phyloP scores from a whole-genome alignment of 2,797 vertebrate species.

The Silurus aristotelis region DNA sequence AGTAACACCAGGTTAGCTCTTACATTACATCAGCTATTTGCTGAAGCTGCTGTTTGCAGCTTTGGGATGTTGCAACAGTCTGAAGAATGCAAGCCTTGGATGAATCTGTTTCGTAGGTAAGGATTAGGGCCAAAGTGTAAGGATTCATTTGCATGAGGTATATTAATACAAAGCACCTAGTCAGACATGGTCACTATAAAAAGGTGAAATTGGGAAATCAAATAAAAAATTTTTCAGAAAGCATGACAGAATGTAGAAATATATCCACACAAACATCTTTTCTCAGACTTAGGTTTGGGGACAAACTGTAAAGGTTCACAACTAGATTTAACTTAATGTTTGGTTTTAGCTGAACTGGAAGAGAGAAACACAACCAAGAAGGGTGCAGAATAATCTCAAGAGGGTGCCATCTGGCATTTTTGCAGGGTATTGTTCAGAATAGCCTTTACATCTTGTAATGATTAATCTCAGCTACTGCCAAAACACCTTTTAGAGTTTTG shows the following conservation, averaged over 20 bases:
- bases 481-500: background rate
- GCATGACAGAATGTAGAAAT: background rate
- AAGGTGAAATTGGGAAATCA: background rate
- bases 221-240: background rate
- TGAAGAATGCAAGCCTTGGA: background rate
- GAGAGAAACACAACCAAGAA: background rate
- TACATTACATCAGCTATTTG: conserved; percentile 1
- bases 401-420: background rate
- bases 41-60: background rate
- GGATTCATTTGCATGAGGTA: background rate
- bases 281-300: background rate
- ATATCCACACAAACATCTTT: background rate
- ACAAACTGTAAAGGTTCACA: background rate
- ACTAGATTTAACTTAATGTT: background rate
- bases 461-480: background rate
- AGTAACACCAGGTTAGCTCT: background rate
- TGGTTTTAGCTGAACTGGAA: background rate
- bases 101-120: background rate
- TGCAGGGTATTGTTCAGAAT: background rate
- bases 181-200: background rate
- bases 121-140: background rate
- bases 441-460: background rate
- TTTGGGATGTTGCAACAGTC: background rate
- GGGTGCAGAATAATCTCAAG: background rate
- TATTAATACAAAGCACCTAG: background rate